Evolutionary conservation across 92 coral and sea anemone species (phyloP), one percentile per base, ranked within the genome.

Genomic region (Porites cylindrica): DNA sequence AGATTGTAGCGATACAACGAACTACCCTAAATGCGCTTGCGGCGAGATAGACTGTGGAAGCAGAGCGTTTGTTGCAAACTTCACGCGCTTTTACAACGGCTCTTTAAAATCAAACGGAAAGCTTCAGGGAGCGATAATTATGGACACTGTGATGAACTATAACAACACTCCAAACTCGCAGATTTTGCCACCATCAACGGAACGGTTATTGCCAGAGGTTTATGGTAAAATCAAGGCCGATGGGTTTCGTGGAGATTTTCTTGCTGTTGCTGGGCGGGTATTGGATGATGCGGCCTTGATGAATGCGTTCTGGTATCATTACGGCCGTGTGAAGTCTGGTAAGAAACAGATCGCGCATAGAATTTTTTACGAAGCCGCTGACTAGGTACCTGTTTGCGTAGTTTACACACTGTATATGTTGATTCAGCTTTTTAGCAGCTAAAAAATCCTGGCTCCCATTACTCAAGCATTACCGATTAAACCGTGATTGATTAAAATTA

Each of bases 111-210:
- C 93, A 10, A 80, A 85, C 60, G 96, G 94, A 19, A 81, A 79
- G 9, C 70, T 94, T 13, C 90, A 94, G 68, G 98, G 98, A 52
- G 98, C 98, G 52, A 56, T 94, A 10, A 86, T 94, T 54, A 86
- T 94, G 90, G 98, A 94, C 51, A 90, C 94, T 20, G 79, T 92
- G 58, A 82, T 93, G 84, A 92, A 94, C 77, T 88, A 90, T 79
- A 88, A 94, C 66, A 24, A 82, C 72, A 91, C 92, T 63, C 84
- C 89, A 10, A 53, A 83, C 73, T 88, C 98, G 7, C 98, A 94
- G 79, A 8, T 8, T 17, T 76, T 94, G 17, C 98, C 98, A 6
- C 10, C 11, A 1, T 9, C 0, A 6, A 38, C 79, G 51, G 26
- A 43, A 1, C 11, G 8, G 3, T 1, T 88, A 1, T 52, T 79